Percentiles rank a stretch among this genome's conserved stretches.
Evolutionary conservation across 1,140 invertebrate genomes (phyloP).

Genomic region (Drosophila punjabiensis): DNA sequence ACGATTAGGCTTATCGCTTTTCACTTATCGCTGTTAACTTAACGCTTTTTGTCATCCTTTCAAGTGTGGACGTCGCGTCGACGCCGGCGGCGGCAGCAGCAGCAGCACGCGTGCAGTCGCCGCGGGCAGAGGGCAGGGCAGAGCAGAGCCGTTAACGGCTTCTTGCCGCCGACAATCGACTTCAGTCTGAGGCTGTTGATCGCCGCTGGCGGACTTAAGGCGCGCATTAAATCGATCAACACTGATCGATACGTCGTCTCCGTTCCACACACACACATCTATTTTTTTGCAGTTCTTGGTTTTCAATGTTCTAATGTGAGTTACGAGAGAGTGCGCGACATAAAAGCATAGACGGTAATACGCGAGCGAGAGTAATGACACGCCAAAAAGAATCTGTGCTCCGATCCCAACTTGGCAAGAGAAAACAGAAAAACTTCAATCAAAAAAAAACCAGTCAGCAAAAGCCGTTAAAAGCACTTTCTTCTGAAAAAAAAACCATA

Average conservation of each 20-base stretch:
- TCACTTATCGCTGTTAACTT: constrained; percentile 20
- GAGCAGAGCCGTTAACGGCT: constrained; percentile 41
- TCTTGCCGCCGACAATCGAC: constrained; percentile 20
- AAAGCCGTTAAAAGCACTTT: background rate
- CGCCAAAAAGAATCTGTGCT: constrained; percentile 12
- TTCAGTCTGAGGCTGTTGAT: constrained; percentile 76
- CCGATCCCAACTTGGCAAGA: constrained; percentile 11
- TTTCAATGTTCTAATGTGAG: constrained; percentile 69
- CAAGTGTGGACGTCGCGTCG: background rate
- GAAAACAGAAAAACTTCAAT: constrained; percentile 12
- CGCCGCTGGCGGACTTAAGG: constrained; percentile 73
- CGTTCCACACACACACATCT: constrained; percentile 1
- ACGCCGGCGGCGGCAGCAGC: background rate
- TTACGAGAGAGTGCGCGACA: constrained; percentile 37
- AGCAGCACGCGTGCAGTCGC: constrained; percentile 67
- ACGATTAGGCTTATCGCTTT: constrained; percentile 47
- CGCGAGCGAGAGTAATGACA: constrained; percentile 9
- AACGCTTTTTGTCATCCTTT: constrained; percentile 45
- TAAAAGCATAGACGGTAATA: constrained; percentile 10
- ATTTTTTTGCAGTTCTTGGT: constrained; percentile 55
- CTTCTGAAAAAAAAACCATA: background rate
- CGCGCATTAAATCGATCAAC: constrained; percentile 44
- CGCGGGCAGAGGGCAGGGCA: constrained; percentile 15
- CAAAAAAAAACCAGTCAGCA: background rate
- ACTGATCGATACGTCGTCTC: constrained; percentile 23